Conservation (phyloP, 2,888 invertebrate genomes). For the Pseudanteris insignis region DNA sequence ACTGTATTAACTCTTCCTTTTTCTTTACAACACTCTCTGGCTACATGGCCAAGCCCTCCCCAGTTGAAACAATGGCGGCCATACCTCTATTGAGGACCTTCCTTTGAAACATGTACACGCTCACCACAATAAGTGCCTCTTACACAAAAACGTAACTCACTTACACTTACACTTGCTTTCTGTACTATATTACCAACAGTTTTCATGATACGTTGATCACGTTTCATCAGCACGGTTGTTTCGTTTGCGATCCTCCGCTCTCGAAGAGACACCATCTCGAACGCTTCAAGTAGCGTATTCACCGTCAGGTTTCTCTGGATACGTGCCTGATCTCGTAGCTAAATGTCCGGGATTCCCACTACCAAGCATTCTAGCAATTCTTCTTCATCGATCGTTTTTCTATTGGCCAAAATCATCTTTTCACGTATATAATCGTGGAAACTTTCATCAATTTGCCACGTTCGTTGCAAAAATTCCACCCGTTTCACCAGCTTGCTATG, state of each 20-base stretch:
- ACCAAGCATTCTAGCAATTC: background rate
- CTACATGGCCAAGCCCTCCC: background rate
- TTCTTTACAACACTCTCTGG: background rate
- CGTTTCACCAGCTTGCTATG: background rate
- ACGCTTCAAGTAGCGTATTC: background rate
- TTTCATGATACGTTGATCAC: background rate
- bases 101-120: background rate
- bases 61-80: constrained; percentile 7
- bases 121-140: constrained; percentile 1
- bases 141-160: background rate
- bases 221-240: background rate
- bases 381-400: background rate
- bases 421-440: constrained; percentile 1
- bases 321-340: constrained; percentile 2
- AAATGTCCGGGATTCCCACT: constrained; percentile 1
- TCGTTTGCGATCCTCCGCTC: background rate
- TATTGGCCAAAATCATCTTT: constrained; percentile 2
- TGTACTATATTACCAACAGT: background rate
- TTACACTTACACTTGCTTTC: background rate
- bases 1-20: too few relatives aligned
- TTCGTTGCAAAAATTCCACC: background rate
- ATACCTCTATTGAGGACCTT: background rate
- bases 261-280: constrained; percentile 1
- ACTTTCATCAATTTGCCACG: background rate
- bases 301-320: background rate